Evolutionary conservation across 1,140 invertebrate species (phyloP).

Genomic region (Dufourea novaeangliae): DNA sequence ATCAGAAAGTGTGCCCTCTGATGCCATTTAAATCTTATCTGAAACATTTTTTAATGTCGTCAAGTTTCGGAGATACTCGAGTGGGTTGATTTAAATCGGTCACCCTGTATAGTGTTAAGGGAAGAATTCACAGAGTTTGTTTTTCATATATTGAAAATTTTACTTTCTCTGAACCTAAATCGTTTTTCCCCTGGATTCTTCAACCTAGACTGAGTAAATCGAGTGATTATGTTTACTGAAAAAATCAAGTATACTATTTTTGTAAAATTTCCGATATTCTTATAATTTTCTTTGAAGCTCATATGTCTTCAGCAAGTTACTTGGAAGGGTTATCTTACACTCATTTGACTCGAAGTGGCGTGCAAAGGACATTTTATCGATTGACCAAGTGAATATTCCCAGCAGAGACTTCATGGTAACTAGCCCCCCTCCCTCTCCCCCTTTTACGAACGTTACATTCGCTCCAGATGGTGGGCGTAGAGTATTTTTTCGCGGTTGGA

Average conservation of each 20-base stretch:
- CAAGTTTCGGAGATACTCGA: too few relatives aligned
- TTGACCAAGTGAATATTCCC: neutral
- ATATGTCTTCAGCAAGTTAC: neutral
- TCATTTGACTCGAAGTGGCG: neutral
- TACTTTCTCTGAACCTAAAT: too few relatives aligned
- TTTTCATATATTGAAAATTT: too few relatives aligned
- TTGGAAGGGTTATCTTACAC: neutral
- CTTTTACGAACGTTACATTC: neutral
- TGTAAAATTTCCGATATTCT: neutral
- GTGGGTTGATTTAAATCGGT: too few relatives aligned
- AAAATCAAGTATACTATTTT: neutral
- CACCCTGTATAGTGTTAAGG: too few relatives aligned
- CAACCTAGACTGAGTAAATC: too few relatives aligned
- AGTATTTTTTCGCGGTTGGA: conserved; percentile 15
- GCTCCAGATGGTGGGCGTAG: neutral
- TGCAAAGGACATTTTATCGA: conserved; percentile 9
- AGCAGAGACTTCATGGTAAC: neutral
- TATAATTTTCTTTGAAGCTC: neutral
- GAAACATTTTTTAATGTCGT: too few relatives aligned
- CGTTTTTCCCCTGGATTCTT: too few relatives aligned
- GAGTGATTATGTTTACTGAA: too few relatives aligned
- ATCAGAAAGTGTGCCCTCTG: too few relatives aligned
- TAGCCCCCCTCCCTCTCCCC: neutral
- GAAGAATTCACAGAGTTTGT: too few relatives aligned
- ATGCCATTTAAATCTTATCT: too few relatives aligned